Evolutionary conservation across 2,888 invertebrate genomes (phyloP), one percentile per base, ranked within the genome.

Genomic region (Leptopilina syphax): DNA sequence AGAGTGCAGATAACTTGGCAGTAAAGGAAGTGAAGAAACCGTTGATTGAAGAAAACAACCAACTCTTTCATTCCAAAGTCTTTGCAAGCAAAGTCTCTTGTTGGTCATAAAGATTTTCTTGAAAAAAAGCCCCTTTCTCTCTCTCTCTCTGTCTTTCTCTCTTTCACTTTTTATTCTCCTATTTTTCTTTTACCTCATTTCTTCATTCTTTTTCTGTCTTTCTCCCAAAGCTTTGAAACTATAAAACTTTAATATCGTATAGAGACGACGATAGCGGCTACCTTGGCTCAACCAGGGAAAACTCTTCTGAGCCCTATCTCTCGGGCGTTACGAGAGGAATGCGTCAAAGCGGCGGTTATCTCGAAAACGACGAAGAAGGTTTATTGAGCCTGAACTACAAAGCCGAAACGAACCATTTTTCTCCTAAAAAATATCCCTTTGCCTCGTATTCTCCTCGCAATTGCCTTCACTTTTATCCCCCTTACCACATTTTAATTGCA

Each of bases 31-130:
- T 67, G 80, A 78, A 77, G 79, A 81, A 84, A 84, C 84, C 54
- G 24, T 24, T 82, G 70, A 70, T 70, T 50, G 50, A 50, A 70
- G 50, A 70, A 70, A 90, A 90, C 90, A 90, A 90, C 88, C 85
- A 86, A 85, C 84, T 88, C 90, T 90, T 90, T 90, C 89, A 90
- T 88, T 89, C 85, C 84, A 82, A 84, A 81, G 18, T 63, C 83
- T 82, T 84, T 86, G 84, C 83, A 83, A 80, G 84, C 79, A 76
- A 80, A 79, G 84, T 84, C 84, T 85, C 85, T 81, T 78, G 84
- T 84, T 84, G 82, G 80, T 85, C 85, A 84, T 88, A 87, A 88
- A 88, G 86, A 87, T 87, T 85, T 84, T 76, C 83, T 83, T 79
- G 83, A 81, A 83, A 82, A 44, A 84, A 81, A 82, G 80, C 77